A percentile compares a stretch with the other conserved stretches of the same genome.
phyloP scores from a whole-genome alignment of 2,888 invertebrate species.

The Tanaodytes sp. region DNA sequence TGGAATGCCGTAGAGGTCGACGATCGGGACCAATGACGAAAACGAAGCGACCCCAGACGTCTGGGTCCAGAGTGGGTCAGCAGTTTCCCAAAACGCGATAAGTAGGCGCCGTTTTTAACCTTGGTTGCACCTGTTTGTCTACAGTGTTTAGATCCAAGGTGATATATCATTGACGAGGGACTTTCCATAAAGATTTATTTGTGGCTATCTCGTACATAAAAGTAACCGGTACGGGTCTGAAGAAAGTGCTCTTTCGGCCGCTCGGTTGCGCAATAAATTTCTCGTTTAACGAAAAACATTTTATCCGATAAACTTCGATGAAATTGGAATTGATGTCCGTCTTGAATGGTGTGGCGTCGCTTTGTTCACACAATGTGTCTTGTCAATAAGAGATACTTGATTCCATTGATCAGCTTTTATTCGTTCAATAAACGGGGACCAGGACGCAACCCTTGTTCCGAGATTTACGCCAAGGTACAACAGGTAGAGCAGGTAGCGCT shows the following conservation, averaged over 20 bases:
- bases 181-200: slow-evolving; percentile 24
- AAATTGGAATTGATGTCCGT: slow-evolving; percentile 18
- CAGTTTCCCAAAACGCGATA: slow-evolving; percentile 64
- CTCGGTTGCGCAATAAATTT: slow-evolving; percentile 13
- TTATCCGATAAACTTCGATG: slow-evolving; percentile 7
- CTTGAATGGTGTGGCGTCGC: slow-evolving; percentile 8
- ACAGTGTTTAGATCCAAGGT: slow-evolving; percentile 15
- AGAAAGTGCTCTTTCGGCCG: slow-evolving; percentile 16
- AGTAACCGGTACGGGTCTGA: not conserved
- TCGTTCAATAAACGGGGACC: slow-evolving; percentile 51
- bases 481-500: slow-evolving; percentile 71
- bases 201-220: not conserved
- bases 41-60: too few relatives aligned
- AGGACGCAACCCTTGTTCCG: slow-evolving; percentile 46
- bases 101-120: slow-evolving; percentile 52
- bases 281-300: slow-evolving; percentile 15
- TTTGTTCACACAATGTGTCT: slow-evolving; percentile 15
- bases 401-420: slow-evolving; percentile 65
- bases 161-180: slow-evolving; percentile 21
- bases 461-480: slow-evolving; percentile 55
- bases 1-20: too few relatives aligned
- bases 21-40: too few relatives aligned
- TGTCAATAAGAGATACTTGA: slow-evolving; percentile 68
- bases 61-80: slow-evolving; percentile 58
- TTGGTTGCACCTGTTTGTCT: slow-evolving; percentile 55